These are phyloP conservation scores for Sarcophaga rosellei DNA, from an alignment of 2,888 invertebrate species.

Conservation along the genomic window DNA sequence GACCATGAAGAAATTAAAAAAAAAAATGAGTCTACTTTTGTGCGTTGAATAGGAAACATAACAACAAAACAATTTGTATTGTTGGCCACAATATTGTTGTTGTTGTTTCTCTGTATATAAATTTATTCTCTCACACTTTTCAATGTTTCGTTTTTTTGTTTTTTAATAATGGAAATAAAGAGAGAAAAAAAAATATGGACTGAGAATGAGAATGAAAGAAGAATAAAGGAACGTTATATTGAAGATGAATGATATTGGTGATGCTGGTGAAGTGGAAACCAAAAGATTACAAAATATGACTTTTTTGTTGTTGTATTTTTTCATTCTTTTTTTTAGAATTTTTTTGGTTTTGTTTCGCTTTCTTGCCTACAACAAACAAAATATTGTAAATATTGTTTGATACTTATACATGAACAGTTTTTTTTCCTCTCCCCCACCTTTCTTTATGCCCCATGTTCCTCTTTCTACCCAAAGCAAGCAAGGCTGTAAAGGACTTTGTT, in stretches of 20 bases:
- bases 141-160: neutral
- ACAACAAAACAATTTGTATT: neutral
- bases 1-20: neutral
- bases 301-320: conserved; percentile 31
- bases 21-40: neutral
- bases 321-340: neutral
- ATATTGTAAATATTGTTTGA: conserved; percentile 49
- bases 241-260: conserved; percentile 56
- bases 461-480: neutral
- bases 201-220: neutral
- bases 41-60: neutral
- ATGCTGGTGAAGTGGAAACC: conserved; percentile 66
- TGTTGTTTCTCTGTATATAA: neutral
- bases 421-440: neutral
- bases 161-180: too few species aligned
- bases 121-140: neutral
- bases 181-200: neutral
- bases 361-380: conserved; percentile 38
- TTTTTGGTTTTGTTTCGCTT: conserved; percentile 10
- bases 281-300: conserved; percentile 64
- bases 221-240: conserved; percentile 1
- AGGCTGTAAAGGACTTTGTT: conserved; percentile 13
- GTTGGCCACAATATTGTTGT: neutral
- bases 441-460: neutral
- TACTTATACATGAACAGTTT: conserved; percentile 36